Percentiles rank a stretch among this genome's conserved stretches.
Conservation (phyloP, 2,797 vertebrate species). For the Vespertilio murinus region DNA sequence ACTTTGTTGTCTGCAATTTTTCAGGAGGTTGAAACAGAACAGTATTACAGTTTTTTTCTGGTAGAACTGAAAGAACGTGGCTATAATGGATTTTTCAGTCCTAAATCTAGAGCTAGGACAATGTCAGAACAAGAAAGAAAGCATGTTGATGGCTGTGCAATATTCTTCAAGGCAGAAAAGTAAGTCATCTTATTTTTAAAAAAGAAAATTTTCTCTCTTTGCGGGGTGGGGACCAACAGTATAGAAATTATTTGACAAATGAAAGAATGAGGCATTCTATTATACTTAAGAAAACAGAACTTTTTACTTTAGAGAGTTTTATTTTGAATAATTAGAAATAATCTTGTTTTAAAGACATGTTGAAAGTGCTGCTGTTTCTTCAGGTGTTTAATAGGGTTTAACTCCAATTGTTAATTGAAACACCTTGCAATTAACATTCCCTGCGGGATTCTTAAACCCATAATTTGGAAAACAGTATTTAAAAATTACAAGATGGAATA, state of each 20-base stretch:
- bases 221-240: neutral
- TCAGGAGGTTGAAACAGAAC: constrained; percentile 98
- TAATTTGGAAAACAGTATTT: constrained; percentile 43
- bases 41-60: constrained; percentile 98
- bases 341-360: constrained; percentile 16
- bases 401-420: constrained; percentile 57
- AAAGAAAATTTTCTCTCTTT: constrained; percentile 22
- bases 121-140: constrained; percentile 99
- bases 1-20: constrained; percentile 76
- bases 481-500: constrained; percentile 47
- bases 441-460: constrained; percentile 20
- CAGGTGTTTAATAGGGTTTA: constrained; percentile 55
- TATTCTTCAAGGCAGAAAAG: constrained; percentile 98
- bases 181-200: constrained; percentile 82
- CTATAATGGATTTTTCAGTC: constrained; percentile 98
- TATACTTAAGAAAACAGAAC: constrained; percentile 4
- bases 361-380: constrained; percentile 66
- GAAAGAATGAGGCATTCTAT: constrained; percentile 8
- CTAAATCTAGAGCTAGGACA: constrained; percentile 97
- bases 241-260: neutral
- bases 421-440: constrained; percentile 6
- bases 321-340: constrained; percentile 45
- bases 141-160: constrained; percentile 97
- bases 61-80: constrained; percentile 97
- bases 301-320: neutral